Evolutionary conservation across 2,888 invertebrate genomes (phyloP).

Genomic region (Eupithecia dodoneata): DNA sequence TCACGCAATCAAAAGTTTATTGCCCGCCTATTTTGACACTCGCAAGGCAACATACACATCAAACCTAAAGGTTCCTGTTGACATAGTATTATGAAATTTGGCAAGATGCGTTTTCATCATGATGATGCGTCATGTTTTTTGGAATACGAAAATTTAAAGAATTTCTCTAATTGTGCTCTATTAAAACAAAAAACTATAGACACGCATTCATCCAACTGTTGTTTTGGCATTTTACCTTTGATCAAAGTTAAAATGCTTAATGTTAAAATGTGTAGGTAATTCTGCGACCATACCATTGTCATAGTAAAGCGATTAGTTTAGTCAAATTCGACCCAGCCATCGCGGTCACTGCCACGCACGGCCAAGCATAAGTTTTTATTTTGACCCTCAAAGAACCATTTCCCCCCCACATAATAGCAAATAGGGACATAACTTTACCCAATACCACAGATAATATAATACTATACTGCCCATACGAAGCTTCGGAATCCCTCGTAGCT

Average conservation of each 20-base stretch:
- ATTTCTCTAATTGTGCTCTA: background rate
- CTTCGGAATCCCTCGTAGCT: slow-evolving; percentile 50
- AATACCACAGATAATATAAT: no score
- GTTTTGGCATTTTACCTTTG: no score
- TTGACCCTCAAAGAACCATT: background rate
- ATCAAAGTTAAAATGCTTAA: no score
- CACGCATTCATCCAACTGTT: no score
- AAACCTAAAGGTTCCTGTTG: no score
- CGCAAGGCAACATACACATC: background rate
- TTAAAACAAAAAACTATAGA: background rate
- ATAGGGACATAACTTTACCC: slow-evolving; percentile 45
- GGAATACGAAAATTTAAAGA: background rate
- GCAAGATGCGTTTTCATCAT: no score
- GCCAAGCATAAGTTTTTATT: background rate
- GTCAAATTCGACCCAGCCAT: no score
- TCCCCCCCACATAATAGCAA: background rate
- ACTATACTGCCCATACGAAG: slow-evolving; percentile 37
- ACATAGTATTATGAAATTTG: no score
- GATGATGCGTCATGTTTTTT: background rate
- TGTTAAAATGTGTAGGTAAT: no score
- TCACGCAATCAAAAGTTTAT: background rate
- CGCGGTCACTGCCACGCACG: no score
- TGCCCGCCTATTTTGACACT: background rate
- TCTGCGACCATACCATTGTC: no score
- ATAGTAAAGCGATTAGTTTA: no score